A percentile compares a stretch with the other conserved stretches of the same genome.
These are phyloP conservation scores for Petroica traversi DNA, from an alignment of 2,113 vertebrate species.

Conservation along the genomic window DNA sequence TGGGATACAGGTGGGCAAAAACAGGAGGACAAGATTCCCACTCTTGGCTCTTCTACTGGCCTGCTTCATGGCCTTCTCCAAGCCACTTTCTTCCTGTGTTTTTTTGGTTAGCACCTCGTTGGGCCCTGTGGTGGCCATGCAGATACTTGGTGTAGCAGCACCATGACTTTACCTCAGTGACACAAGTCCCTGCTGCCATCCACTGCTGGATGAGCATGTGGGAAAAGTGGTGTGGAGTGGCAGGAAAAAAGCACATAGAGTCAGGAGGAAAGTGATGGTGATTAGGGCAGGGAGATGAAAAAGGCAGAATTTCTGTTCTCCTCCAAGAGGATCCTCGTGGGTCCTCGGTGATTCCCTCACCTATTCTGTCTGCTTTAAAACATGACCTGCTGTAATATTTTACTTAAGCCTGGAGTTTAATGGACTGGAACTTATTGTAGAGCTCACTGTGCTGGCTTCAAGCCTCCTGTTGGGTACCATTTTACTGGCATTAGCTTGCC, in stretches of 20 bases:
- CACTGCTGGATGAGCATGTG: accelerated
- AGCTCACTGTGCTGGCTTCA: conserved; percentile 2
- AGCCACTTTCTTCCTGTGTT: background rate
- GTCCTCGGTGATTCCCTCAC: background rate
- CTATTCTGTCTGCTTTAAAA: background rate
- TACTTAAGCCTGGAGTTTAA: conserved; percentile 32
- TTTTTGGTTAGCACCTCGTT: background rate
- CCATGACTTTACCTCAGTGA: background rate
- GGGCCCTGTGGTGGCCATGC: background rate
- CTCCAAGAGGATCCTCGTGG: background rate
- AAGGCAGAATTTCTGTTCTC: background rate
- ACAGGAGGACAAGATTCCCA: background rate
- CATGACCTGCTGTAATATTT: conserved; percentile 13
- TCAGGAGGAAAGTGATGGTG: background rate
- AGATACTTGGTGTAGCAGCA: background rate
- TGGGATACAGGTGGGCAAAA: conserved; percentile 29
- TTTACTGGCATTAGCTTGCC: conserved; percentile 31
- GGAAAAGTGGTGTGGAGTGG: background rate
- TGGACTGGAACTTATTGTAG: conserved; percentile 35
- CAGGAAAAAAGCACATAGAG: background rate
- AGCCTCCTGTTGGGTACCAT: conserved; percentile 48
- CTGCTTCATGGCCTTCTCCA: background rate
- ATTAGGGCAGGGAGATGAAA: background rate
- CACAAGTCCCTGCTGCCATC: background rate
- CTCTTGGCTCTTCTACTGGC: background rate